Conservation (phyloP, 64 coral and sea anemone species). For the Anthopleura sola region DNA sequence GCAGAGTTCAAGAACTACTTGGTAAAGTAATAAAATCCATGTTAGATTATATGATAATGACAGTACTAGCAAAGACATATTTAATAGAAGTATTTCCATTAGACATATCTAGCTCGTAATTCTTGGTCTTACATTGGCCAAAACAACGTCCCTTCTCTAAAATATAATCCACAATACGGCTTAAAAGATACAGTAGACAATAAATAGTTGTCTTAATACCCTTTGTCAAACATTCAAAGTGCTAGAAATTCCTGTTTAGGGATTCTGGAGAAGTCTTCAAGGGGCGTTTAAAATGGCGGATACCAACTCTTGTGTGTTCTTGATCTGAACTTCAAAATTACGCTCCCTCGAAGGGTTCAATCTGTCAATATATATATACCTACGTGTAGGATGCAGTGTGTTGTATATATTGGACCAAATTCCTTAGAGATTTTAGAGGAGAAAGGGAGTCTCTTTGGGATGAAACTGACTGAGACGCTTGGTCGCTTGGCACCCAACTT, state of each 20-base stretch:
- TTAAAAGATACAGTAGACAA: not conserved
- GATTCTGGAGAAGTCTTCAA: conserved; percentile 15
- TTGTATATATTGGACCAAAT: conserved; percentile 3
- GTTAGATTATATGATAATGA: conserved; percentile 3
- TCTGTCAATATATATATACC: not conserved
- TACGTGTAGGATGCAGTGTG: not conserved
- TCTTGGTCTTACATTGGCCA: not conserved
- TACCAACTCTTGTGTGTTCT: conserved; percentile 1
- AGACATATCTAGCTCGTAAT: not conserved
- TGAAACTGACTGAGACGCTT: conserved; percentile 9
- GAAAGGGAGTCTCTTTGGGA: not conserved
- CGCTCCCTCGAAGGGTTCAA: not conserved
- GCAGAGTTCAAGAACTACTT: conserved; percentile 16
- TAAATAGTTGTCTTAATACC: not conserved
- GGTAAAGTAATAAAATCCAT: conserved; percentile 13
- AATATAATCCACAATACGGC: not conserved
- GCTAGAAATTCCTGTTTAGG: conserved; percentile 7
- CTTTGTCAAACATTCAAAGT: not conserved
- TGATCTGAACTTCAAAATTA: not conserved
- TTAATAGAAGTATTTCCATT: not conserved
- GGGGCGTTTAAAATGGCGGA: conserved; percentile 30
- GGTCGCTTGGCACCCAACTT: conserved; percentile 19
- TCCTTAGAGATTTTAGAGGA: not conserved
- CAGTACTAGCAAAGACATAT: not conserved
- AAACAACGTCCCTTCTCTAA: not conserved